Percentiles rank a stretch among this genome's conserved stretches.
phyloP scores from a whole-genome alignment of 2,113 vertebrate species.

The Urocitellus parryii region DNA sequence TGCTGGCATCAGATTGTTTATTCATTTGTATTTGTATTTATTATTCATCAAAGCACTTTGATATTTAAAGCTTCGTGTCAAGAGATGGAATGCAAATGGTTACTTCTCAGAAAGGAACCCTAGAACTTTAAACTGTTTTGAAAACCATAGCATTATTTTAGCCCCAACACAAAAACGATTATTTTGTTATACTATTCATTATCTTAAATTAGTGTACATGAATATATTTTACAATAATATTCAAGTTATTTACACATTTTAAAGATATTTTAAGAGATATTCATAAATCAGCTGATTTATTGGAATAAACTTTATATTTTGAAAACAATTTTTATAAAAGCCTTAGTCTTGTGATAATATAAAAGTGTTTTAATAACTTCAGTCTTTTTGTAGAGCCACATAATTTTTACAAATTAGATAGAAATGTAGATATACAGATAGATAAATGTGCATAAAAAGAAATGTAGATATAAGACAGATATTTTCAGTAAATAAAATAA shows the following conservation, averaged over 20 bases:
- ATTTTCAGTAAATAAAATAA: neutral
- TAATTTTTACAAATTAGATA: neutral
- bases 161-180: neutral
- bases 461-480: neutral
- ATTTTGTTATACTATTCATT: neutral
- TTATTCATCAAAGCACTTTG: constrained; percentile 83
- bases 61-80: constrained; percentile 80
- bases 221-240: neutral
- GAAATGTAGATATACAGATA: neutral
- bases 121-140: constrained; percentile 37
- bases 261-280: neutral
- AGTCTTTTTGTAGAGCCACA: neutral
- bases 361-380: neutral
- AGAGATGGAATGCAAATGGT: constrained; percentile 63
- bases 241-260: neutral
- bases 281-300: neutral
- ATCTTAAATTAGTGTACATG: neutral
- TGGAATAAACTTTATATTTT: neutral
- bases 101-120: constrained; percentile 74
- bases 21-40: constrained; percentile 82
- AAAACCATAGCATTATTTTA: neutral
- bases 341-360: neutral
- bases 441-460: neutral
- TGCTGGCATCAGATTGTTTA: constrained; percentile 73
- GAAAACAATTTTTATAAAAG: neutral